phyloP scores from a whole-genome alignment of 2,113 vertebrate species.

The Centrocercus urophasianus region DNA sequence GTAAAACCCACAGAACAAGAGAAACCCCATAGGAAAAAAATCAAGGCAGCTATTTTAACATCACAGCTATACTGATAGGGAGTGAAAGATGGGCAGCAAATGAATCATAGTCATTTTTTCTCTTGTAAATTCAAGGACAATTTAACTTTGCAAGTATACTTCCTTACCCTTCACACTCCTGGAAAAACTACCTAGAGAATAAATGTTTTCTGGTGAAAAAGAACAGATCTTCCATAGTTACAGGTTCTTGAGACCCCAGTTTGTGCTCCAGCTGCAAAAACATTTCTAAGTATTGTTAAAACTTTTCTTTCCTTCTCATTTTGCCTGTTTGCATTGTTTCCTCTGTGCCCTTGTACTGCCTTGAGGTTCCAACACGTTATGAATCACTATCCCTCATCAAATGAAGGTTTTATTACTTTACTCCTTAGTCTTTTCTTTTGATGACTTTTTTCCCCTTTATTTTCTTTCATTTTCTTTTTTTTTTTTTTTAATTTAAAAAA shows the following conservation, averaged over 20 bases:
- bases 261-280: constrained; percentile 44
- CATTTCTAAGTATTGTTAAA: constrained; percentile 36
- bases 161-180: background rate
- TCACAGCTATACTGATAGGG: background rate
- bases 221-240: background rate
- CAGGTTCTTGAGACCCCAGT: background rate
- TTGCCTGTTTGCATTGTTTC: background rate
- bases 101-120: background rate
- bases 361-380: background rate
- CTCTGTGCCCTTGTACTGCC: background rate
- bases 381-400: background rate
- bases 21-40: background rate
- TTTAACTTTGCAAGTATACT: background rate
- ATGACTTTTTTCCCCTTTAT: background rate
- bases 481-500: background rate
- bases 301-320: background rate
- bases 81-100: background rate
- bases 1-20: background rate
- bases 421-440: background rate
- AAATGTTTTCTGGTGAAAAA: constrained; percentile 17
- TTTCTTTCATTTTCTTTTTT: background rate
- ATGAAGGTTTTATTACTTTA: background rate
- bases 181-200: background rate
- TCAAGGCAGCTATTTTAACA: background rate
- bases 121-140: background rate